Evolutionary conservation across 2,888 invertebrate genomes (phyloP), one percentile per base, ranked within the genome.

Genomic region (Elmis aenea): DNA sequence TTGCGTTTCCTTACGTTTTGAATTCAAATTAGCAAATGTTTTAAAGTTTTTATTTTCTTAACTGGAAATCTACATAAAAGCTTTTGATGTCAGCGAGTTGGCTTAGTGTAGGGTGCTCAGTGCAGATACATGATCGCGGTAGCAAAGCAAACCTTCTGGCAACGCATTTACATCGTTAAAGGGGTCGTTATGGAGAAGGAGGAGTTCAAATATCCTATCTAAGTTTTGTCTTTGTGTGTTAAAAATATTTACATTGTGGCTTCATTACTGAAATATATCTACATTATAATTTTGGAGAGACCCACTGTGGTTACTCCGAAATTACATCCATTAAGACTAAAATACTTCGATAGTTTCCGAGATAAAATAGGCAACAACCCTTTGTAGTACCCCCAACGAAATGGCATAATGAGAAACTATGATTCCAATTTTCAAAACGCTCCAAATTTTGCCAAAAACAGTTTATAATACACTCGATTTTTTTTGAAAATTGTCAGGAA

Each of bases 41-140:
- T 64, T 62, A 63, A 64, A 64, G 58, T 66, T 66, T 65, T 66
- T 66, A 66, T 66, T 66, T 66, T 64, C 66, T 64, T 64, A 64
- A 54, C 56, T 49, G 55, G 40, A 52, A 62, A 65, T 66, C 64
- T 66, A 66, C 66, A 64, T 66, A 65, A 66, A 65, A 62, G 59
- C 64, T 61, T 64, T 66, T 65, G 66, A 64, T 62, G 63, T 63
- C 55, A 40, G 53, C 54, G 49, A 57, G 57, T 58, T 63, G 62
- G 62, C 63, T 64, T 60, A 57, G 55, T 57, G 55, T 51, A 52
- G 57, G 54, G 55, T 59, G 57, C 51, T 55, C 53, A 51, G 55
- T 53, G 45, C 49, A 55, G 57, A 57, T 55, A 55, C 50, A 46
- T 33, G 48, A 50, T 46, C 52, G 53, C 52, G 52, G 51, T 46